Conservation (phyloP, 1,140 invertebrate species). For the Aphaenogaster floridana region DNA sequence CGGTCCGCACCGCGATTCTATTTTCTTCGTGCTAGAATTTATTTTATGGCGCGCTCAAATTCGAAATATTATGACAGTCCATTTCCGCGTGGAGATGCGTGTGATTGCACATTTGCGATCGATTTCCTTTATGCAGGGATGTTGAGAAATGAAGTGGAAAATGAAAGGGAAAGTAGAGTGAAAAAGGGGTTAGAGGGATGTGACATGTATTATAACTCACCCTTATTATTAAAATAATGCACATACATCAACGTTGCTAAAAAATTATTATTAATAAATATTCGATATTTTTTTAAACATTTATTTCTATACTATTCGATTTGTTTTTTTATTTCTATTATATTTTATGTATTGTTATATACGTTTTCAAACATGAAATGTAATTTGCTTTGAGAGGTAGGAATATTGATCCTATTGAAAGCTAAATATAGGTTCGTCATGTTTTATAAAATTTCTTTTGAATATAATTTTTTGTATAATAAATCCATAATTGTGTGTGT, state of each 20-base stretch:
- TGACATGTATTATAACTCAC: conserved; percentile 37
- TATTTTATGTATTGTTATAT: not conserved
- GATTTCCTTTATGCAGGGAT: not conserved
- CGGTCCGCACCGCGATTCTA: not conserved
- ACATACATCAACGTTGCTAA: not conserved
- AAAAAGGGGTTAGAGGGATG: not conserved
- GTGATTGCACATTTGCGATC: conserved; percentile 27
- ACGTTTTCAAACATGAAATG: not conserved
- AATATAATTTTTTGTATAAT: not conserved
- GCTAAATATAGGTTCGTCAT: not conserved
- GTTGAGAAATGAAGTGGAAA: conserved; percentile 61
- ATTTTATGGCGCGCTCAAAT: not conserved
- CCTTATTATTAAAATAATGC: not conserved
- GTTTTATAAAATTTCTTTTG: not conserved
- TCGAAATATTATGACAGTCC: conserved; percentile 47
- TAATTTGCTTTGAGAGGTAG: not conserved
- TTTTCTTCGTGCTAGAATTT: conserved; percentile 31
- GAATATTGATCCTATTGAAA: not conserved
- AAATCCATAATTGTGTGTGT: conserved; percentile 14
- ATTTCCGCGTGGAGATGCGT: conserved; percentile 15
- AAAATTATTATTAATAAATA: conserved; percentile 1
- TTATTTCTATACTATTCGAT: not conserved
- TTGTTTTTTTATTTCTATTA: not conserved
- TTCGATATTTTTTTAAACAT: not conserved
- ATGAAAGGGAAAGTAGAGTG: conserved; percentile 32